A percentile compares a stretch with the other conserved stretches of the same genome.
phyloP scores from a whole-genome alignment of 2,113 vertebrate species.

The Heterochromis multidens region DNA sequence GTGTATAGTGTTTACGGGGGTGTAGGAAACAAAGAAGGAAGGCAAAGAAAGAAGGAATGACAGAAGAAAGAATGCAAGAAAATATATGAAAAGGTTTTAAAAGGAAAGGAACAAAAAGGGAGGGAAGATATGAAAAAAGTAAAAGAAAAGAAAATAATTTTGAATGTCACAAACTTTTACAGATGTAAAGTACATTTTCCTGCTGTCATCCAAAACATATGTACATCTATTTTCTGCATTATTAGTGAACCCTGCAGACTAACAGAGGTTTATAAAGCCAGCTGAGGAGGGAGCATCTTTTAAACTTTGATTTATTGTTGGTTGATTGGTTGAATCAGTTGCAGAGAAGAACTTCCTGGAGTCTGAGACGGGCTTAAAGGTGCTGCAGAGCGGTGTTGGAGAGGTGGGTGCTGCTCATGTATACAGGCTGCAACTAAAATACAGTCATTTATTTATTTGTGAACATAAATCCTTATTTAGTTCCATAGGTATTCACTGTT shows the following conservation, averaged over 20 bases:
- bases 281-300: not conserved
- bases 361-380: constrained; percentile 82
- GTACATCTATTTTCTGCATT: not conserved
- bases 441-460: not conserved
- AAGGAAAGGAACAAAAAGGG: not conserved
- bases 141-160: not conserved
- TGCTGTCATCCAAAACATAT: not conserved
- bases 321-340: constrained; percentile 60
- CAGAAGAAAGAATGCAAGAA: not conserved
- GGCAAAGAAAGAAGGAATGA: not conserved
- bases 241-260: not conserved
- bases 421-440: too few species aligned
- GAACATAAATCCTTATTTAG: not conserved
- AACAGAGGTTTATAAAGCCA: not conserved
- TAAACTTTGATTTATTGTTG: not conserved
- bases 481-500: not conserved
- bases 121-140: not conserved
- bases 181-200: not conserved
- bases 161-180: not conserved
- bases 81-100: not conserved
- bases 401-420: constrained; percentile 70
- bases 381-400: constrained; percentile 86
- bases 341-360: constrained; percentile 84
- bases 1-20: not conserved
- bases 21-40: not conserved